A percentile compares a stretch with the other conserved stretches of the same genome.
Evolutionary conservation across 2,113 vertebrate species (phyloP).

Genomic region (Zosterops hypoxanthus): DNA sequence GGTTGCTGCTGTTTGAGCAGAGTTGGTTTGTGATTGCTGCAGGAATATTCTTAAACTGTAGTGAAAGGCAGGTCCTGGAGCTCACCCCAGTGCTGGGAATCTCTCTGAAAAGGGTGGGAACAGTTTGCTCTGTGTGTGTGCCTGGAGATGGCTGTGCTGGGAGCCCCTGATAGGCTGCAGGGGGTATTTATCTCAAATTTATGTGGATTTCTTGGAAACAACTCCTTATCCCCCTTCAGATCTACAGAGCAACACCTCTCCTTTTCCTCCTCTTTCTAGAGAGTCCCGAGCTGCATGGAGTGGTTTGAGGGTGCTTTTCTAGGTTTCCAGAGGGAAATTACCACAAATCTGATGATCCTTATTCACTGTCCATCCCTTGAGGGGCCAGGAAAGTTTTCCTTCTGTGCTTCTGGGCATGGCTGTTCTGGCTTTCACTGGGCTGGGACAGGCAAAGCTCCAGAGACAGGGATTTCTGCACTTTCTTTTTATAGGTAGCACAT

Average conservation of each 20-base stretch:
- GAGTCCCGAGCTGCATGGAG: rapidly evolving
- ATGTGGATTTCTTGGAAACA: not conserved
- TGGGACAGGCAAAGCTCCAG: not conserved
- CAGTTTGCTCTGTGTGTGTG: rapidly evolving
- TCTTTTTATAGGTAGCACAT: rapidly evolving
- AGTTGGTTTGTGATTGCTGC: rapidly evolving
- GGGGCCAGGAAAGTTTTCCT: not conserved
- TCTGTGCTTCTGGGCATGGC: not conserved
- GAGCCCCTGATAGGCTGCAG: not conserved
- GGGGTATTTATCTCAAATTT: not conserved
- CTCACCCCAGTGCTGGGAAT: not conserved
- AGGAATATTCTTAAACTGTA: rapidly evolving
- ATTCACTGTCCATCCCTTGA: rapidly evolving
- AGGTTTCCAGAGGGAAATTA: not conserved
- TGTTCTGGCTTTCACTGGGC: not conserved
- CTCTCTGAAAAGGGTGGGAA: not conserved
- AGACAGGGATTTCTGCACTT: not conserved
- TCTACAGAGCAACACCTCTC: not conserved
- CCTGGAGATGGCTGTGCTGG: not conserved
- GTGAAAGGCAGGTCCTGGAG: not conserved
- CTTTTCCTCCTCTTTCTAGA: not conserved
- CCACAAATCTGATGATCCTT: rapidly evolving
- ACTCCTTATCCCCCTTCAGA: rapidly evolving
- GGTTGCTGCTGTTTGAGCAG: not conserved
- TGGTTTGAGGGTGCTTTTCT: not conserved